Evolutionary conservation across 2,888 invertebrate genomes (phyloP), one percentile per base, ranked within the genome.

Genomic region (Stenodera caucasica): DNA sequence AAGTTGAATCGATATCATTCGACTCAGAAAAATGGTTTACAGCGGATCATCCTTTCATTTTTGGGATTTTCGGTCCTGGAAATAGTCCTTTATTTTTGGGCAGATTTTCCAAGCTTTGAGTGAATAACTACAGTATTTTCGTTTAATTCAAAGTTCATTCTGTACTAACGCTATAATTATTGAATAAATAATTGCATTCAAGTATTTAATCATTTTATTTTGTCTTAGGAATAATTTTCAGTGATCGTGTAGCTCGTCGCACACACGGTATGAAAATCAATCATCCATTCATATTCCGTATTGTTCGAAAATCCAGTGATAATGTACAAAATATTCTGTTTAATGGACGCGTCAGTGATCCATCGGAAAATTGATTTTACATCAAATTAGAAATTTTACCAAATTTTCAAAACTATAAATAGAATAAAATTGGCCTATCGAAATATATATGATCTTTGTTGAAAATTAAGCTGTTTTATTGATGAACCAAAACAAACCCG

Each of bases 241-340:
- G 9, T 37, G 37, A 2, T 6, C 37, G 37, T 37, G 15, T 6
- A 8, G 37, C 15, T 15, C 37, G 37, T 37, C 2, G 14, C 2
- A 0, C 15, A 15, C 15, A 15, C 37, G 15, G 8, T 8, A 15
- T 37, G 37, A 15, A 2, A 21, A 53, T 53, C 11, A 18, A 55
- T 7, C 55, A 45, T 55, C 55, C 45, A 21, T 55, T 55, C n/a
- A 18, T 55, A 26, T 37, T 55, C 15, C 45, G 45, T 14, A 35
- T 55, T 40, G 26, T 26, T 12, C 55, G 45, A 11, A 55, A 55
- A 4, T 37, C 26, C 18, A 21, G 11, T 14, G 12, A 52, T 37
- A 40, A 21, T 11, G 12, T 18, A 11, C 37, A 6, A 15, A 54
- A 11, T 8, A 45, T 6, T 55, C 21, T 55, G 12, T 55, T 55